phyloP scores from a whole-genome alignment of 1,140 invertebrate genomes.

The Drosophila nebulosa region DNA sequence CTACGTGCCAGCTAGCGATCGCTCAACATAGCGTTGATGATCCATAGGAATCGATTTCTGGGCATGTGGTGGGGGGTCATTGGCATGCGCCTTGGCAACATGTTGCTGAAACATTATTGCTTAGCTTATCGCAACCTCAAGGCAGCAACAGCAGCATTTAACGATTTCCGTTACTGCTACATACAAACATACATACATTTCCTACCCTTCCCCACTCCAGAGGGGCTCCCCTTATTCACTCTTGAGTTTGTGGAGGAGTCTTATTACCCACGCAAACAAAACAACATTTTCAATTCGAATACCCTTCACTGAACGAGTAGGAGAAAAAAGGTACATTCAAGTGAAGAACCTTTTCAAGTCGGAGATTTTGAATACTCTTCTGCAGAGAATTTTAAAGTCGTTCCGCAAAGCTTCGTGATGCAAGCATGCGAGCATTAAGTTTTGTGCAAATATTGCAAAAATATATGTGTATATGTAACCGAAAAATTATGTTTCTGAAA shows the following conservation, averaged over 20 bases:
- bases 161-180: slow-evolving; percentile 60
- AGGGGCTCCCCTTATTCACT: background rate
- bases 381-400: background rate
- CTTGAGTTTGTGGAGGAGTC: slow-evolving; percentile 33
- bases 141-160: slow-evolving; percentile 39
- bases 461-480: slow-evolving; percentile 21
- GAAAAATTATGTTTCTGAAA: slow-evolving; percentile 39
- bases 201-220: background rate
- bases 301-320: background rate
- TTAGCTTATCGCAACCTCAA: slow-evolving; percentile 29
- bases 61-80: slow-evolving; percentile 39
- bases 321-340: background rate
- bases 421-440: background rate
- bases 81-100: slow-evolving; percentile 45
- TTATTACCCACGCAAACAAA: slow-evolving; percentile 45
- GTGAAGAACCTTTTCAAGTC: background rate
- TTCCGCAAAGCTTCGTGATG: too few species aligned
- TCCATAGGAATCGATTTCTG: slow-evolving; percentile 56
- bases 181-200: background rate
- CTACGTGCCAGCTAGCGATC: background rate
- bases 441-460: slow-evolving; percentile 23
- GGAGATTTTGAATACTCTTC: too few species aligned
- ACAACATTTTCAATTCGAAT: slow-evolving; percentile 7
- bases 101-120: slow-evolving; percentile 61
- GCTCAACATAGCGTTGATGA: background rate